Evolutionary conservation across 2,888 invertebrate genomes (phyloP), one percentile per base, ranked within the genome.

Genomic region (Hipparchia semele): DNA sequence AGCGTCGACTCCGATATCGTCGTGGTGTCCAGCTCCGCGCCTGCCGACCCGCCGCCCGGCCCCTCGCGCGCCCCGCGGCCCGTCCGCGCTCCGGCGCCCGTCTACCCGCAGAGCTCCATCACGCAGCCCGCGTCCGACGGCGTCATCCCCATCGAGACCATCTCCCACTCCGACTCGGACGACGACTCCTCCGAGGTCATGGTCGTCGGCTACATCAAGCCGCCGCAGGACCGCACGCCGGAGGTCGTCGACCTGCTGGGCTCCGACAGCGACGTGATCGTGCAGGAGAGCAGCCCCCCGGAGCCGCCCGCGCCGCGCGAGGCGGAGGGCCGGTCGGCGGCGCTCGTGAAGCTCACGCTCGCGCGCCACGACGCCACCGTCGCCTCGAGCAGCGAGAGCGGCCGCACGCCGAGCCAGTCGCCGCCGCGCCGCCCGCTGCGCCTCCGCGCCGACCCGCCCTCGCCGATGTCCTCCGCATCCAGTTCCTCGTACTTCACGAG

Each of bases 201-300:
- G 84, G 94, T 96, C 69, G 94, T 96, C 9, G 95, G 95, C 2
- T 95, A 95, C 80, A 95, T 96, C 51, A 96, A 96, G 82, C 96
- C 96, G 56, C 95, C 95, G 74, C 94, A 94, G 77, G 95, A 95
- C 78, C 91, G 96, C 73, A 96, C 96, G 59, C 96, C 96, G 0
- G 95, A 95, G 83, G 92, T 96, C 1, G 95, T 96, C 23, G 95
- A 95, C 78, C 83, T 96, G 73, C 84, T 94, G 10, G 95, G 94
- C n/a, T 95, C 95, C 2, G 95, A 95, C 80, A 95, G 94, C 77
- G 94, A 91, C 79, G 91, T 92, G 9, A 87, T 91, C 39, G 83
- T 94, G 49, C 90, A 91, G 61, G 93, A 92, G 9, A 73, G 73
- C 75, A 78, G 13, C 10, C 82, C 79, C 51, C 78, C 86, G n/a